Evolutionary conservation across 2,113 vertebrate genomes (phyloP), one percentile per base, ranked within the genome.

Genomic region (Rallus limicola): DNA sequence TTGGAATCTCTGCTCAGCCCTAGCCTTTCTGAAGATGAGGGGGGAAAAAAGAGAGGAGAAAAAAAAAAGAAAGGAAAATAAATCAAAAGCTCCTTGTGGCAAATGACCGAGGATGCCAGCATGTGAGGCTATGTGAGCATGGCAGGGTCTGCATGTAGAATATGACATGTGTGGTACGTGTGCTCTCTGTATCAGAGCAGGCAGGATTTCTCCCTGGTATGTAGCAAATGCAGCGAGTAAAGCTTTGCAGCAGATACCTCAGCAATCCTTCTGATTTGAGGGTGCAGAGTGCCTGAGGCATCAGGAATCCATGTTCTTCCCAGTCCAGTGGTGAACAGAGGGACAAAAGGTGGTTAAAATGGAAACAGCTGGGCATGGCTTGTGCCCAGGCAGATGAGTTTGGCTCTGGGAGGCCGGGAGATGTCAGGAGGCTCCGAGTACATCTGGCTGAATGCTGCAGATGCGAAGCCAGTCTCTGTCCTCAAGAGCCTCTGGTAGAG

Each of bases 161-260:
- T 62, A 9, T 84, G 95, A 79, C 42, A 21, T 79, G 90, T 81
- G 79, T 64, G 78, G 26, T 86, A 2, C 95, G 92, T 91, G 92
- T 20, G 3, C 19, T 88, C 81, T 78, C 78, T 65, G 82, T 64
- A 40, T 56, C 68, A 23, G 90, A 86, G 88, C 76, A 76, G 91
- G 83, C 93, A 69, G 92, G 62, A 63, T 86, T 71, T 87, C 96
- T 96, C 92, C 65, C 90, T 56, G 80, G 56, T n/a, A 86, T 83
- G 88, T 82, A 78, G 91, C 69, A 69, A 74, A 82, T 34, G 95
- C 92, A 3, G 1, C 26, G 88, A 87, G 82, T 79, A 93, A 95
- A 94, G 93, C 88, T 52, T 63, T 85, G 78, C 78, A 91, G 91
- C 93, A 86, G 84, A 79, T 7, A n/a, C 70, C 84, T 91, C 38